A percentile compares a stretch with the other conserved stretches of the same genome.
Evolutionary conservation across 2,888 invertebrate genomes (phyloP).

Genomic region (Pristionchus fissidentatus): DNA sequence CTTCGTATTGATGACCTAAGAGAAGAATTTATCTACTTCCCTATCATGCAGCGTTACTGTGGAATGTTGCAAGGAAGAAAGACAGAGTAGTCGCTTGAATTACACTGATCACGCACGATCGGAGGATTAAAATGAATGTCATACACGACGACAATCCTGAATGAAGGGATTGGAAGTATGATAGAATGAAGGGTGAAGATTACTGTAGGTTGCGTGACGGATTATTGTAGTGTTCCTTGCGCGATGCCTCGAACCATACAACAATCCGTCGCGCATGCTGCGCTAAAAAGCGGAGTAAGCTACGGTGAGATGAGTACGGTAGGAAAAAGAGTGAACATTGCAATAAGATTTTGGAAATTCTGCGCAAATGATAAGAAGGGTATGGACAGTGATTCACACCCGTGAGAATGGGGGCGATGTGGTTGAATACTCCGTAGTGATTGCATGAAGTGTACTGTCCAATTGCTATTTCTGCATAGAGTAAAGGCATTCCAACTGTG

Average conservation of each 20-base stretch:
- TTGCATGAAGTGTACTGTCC: slow-evolving; percentile 59
- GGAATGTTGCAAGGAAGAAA: not conserved
- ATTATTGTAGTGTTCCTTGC: too few species aligned
- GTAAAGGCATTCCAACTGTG: slow-evolving; percentile 55
- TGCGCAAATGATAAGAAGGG: not conserved
- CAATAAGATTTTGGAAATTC: too few species aligned
- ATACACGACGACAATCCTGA: slow-evolving; percentile 19
- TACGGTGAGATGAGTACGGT: too few species aligned
- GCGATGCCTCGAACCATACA: too few species aligned
- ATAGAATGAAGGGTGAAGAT: too few species aligned
- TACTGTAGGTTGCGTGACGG: too few species aligned
- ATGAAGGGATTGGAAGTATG: too few species aligned
- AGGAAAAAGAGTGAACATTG: too few species aligned
- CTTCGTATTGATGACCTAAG: slow-evolving; percentile 17
- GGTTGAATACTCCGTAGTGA: slow-evolving; percentile 31
- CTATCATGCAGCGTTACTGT: not conserved
- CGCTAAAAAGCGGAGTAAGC: too few species aligned
- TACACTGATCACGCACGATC: slow-evolving; percentile 1
- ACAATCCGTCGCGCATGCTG: too few species aligned
- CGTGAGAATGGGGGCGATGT: slow-evolving; percentile 10
- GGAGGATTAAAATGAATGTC: slow-evolving; percentile 21
- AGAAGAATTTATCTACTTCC: not conserved
- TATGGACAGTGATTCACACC: slow-evolving; percentile 20
- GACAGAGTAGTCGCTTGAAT: not conserved
- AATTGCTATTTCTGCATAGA: slow-evolving; percentile 60